A percentile compares a stretch with the other conserved stretches of the same genome.
These are phyloP conservation scores for Xiphias gladius DNA, from an alignment of 2,113 vertebrate species.

Conservation along the genomic window DNA sequence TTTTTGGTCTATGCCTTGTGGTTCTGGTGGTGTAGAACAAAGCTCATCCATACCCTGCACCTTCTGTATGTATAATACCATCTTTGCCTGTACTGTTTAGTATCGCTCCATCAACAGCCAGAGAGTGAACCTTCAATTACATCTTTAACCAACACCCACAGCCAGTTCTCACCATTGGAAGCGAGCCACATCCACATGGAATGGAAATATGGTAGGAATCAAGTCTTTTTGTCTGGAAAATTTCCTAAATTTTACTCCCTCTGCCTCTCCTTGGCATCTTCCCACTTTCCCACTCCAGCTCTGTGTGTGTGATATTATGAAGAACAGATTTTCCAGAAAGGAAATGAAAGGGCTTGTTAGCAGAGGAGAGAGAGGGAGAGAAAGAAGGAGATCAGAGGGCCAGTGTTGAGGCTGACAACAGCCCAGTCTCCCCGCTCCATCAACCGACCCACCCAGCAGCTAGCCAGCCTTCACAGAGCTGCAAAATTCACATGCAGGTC, in stretches of 20 bases:
- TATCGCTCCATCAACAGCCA: slow-evolving; percentile 53
- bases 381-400: slow-evolving; percentile 85
- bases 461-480: slow-evolving; percentile 54
- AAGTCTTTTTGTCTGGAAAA: slow-evolving; percentile 88
- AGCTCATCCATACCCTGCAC: slow-evolving; percentile 54
- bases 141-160: slow-evolving; percentile 68
- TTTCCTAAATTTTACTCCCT: slow-evolving; percentile 85
- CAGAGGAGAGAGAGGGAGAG: slow-evolving; percentile 46
- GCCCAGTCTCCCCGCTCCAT: slow-evolving; percentile 77
- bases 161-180: slow-evolving; percentile 57
- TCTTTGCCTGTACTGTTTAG: slow-evolving; percentile 45
- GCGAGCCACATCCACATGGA: slow-evolving; percentile 86
- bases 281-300: slow-evolving; percentile 72
- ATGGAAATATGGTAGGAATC: slow-evolving; percentile 93
- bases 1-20: slow-evolving; percentile 20
- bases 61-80: slow-evolving; percentile 61
- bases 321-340: slow-evolving; percentile 97
- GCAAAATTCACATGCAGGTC: slow-evolving; percentile 79
- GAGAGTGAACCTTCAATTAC: slow-evolving; percentile 57
- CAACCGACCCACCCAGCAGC: slow-evolving; percentile 67
- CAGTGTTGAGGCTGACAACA: slow-evolving; percentile 88
- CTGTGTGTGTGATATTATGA: slow-evolving; percentile 87
- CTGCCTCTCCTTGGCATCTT: slow-evolving; percentile 56
- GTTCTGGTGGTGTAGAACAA: slow-evolving; percentile 33
- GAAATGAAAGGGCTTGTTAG: slow-evolving; percentile 95